Evolutionary conservation across 2,113 vertebrate genomes (phyloP).

Genomic region (Aleadryas rufinucha): DNA sequence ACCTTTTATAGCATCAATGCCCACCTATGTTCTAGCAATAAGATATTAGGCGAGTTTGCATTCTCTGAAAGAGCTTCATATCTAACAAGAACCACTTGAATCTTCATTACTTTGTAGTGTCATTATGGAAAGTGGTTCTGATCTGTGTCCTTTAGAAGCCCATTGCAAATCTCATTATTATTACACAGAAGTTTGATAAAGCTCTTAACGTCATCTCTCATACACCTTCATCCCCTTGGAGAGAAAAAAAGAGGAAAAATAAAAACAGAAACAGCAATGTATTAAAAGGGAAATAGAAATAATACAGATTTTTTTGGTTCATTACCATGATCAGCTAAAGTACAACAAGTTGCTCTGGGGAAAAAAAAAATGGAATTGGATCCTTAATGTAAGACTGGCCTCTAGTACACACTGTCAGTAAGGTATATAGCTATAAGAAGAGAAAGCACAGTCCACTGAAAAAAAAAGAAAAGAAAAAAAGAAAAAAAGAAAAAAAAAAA

Average conservation of each 20-base stretch:
- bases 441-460: neutral
- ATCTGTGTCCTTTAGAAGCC: constrained; percentile 63
- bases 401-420: neutral
- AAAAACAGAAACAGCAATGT: neutral
- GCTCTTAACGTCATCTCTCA: constrained; percentile 46
- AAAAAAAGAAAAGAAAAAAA: neutral
- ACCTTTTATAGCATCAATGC: constrained; percentile 4
- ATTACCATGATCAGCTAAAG: neutral
- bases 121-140: constrained; percentile 73
- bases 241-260: neutral
- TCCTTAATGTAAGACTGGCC: neutral
- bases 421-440: neutral
- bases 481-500: neutral
- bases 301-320: neutral
- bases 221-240: constrained; percentile 39
- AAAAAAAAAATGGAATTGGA: neutral
- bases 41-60: constrained; percentile 32
- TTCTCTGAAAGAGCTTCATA: constrained; percentile 56
- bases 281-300: neutral
- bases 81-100: constrained; percentile 74
- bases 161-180: constrained; percentile 65
- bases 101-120: constrained; percentile 72
- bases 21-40: constrained; percentile 19
- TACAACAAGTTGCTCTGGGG: neutral
- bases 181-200: constrained; percentile 70